A percentile compares a stretch with the other conserved stretches of the same genome.
Evolutionary conservation across 2,113 vertebrate genomes (phyloP).

Genomic region (Alectura lathami): DNA sequence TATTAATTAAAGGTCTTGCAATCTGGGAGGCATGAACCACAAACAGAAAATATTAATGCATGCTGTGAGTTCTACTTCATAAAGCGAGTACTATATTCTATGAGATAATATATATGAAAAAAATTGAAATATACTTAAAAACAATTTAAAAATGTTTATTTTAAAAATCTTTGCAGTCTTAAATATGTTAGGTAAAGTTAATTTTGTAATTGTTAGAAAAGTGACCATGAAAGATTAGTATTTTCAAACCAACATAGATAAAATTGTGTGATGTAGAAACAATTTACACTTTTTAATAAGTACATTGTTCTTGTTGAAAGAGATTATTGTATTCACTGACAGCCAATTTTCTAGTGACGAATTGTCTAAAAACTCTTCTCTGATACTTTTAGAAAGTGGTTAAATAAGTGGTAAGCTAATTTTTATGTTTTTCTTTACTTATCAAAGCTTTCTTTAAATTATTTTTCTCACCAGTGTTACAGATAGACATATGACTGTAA

Average conservation of each 20-base stretch:
- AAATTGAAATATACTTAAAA: slow-evolving; percentile 20
- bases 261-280: slow-evolving; percentile 62
- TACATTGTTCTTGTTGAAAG: slow-evolving; percentile 73
- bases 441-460: slow-evolving; percentile 59
- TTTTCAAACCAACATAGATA: slow-evolving; percentile 63
- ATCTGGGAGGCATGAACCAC: background rate
- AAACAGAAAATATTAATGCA: background rate
- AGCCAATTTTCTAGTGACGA: slow-evolving; percentile 73
- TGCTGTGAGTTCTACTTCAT: background rate
- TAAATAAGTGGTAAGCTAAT: slow-evolving; percentile 58
- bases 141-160: slow-evolving; percentile 21
- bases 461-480: slow-evolving; percentile 29
- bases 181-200: slow-evolving; percentile 39
- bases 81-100: background rate
- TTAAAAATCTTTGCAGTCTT: slow-evolving; percentile 36
- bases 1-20: background rate
- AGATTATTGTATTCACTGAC: slow-evolving; percentile 71
- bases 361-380: slow-evolving; percentile 68
- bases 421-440: slow-evolving; percentile 65
- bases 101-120: background rate
- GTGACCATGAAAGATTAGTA: slow-evolving; percentile 48
- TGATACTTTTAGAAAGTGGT: slow-evolving; percentile 65
- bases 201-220: slow-evolving; percentile 61
- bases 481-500: slow-evolving; percentile 18
- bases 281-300: slow-evolving; percentile 80